Base-by-base conservation (phyloP, 92 coral and sea anemone genomes). In the Palythoa heliodiscus region DNA sequence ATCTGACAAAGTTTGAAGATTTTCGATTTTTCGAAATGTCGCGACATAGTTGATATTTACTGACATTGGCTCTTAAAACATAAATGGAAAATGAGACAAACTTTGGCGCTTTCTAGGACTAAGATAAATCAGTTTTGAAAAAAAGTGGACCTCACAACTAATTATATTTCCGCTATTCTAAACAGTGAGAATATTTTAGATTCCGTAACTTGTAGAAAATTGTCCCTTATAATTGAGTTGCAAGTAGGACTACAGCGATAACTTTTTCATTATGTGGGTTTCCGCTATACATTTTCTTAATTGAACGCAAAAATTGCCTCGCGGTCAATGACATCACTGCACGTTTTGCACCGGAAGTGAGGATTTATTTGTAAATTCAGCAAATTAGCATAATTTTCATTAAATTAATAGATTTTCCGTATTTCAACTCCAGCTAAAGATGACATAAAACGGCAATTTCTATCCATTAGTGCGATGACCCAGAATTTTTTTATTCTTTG, bases 361-460 rank as follows among this genome's bases (percentile, higher is more conserved):
- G 38, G 53, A 15, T 11, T 40, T 60, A 63, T 63, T 60, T 24
- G 23, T 77, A 29, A 48, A 35, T 78, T 55, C 53, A 40, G 16
- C n/a, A 29, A 78, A 78, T 78, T 78, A 60, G 71, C 83, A 78
- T 78, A 78, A 60, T 78, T 78, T 60, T 40, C 69, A 78, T 39
- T 37, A 60, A 78, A 58, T 60, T 60, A 15, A 55, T 55, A 76
- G 9, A 60, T 58, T 78, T 78, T 80, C 47, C 57, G 73, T 52
- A 64, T 63, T 39, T 79, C 29, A 39, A 70, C 13, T 58, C 71
- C 5, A 13, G 72, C 40, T 66, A 37, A 66, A 43, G 73, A 80
- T 80, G 73, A 43, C 24, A 80, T 66, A n/a, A 64, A 47, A 50
- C 11, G 39, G n/a, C 60, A 43, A 29, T 66, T 19, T 60, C 15